Evolutionary conservation across 2,888 invertebrate species (phyloP).

Genomic region (Eupithecia abbreviata): DNA sequence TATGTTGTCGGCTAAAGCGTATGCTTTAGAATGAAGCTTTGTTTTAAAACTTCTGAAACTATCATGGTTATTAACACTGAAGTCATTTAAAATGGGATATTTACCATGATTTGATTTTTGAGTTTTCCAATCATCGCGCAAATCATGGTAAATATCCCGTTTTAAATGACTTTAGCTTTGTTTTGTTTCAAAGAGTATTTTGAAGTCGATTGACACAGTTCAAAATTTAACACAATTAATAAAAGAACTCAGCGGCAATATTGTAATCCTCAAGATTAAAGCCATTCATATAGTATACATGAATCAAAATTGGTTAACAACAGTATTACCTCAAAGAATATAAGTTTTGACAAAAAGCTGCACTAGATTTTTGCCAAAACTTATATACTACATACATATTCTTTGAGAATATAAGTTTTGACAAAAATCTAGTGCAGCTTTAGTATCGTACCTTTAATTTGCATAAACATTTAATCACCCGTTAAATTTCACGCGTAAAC

Average conservation of each 20-base stretch:
- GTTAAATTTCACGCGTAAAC: slow-evolving; percentile 68
- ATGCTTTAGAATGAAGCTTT: background rate
- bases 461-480: slow-evolving; percentile 65
- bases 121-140: no score
- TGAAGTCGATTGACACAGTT: no score
- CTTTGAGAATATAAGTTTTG: no score
- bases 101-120: no score
- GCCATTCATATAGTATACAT: background rate
- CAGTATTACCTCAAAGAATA: background rate
- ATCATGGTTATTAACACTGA: no score
- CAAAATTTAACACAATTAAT: no score
- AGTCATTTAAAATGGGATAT: no score
- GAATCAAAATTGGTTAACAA: background rate
- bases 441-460: slow-evolving; percentile 14
- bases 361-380: no score
- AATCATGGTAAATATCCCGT: no score
- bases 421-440: background rate
- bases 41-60: background rate
- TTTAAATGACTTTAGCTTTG: no score
- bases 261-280: background rate
- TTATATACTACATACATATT: no score
- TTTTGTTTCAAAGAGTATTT: background rate
- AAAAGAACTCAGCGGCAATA: background rate
- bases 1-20: slow-evolving; percentile 1
- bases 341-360: background rate